Evolutionary conservation across 2,797 vertebrate species (phyloP), one percentile per base, ranked within the genome.

Genomic region (Alfaro cultratus): DNA sequence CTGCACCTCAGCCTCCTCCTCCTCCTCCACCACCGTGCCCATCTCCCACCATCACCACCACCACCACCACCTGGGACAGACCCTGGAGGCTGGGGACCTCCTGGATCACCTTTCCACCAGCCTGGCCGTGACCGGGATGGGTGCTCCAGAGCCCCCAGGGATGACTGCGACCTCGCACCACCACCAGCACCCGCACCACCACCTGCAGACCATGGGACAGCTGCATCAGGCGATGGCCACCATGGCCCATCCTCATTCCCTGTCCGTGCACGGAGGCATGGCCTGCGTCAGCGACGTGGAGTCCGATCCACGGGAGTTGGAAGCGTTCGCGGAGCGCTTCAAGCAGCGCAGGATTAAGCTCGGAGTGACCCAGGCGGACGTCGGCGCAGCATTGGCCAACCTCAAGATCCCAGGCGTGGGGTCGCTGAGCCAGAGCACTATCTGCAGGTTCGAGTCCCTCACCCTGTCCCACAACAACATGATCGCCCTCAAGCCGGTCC

Each of bases 401-500:
- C 96, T 99, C 80, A 97, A 97, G 95, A 97, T 99, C 83, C 97
- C 98, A 12, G 98, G 98, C 1, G 98, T 99, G 86, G 98, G 98
- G 9, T 97, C 97, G 0, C 94, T 99, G 64, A 99, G 98, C 94
- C 98, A 99, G 95, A 99, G 98, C 95, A 99, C 98, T 84, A 99
- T 99, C 94, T 99, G 98, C 94, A 95, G 98, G 93, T 99, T 99
- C 92, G 98, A 99, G 94, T 99, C 98, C 34, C 96, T 99, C 60
- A 99, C 98, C 0, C 93, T 99, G 39, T 98, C 97, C n/a, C 98
- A 98, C 94, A 99, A 99, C 95, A 99, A 99, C 94, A 99, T 99
- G 98, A 96, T 97, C 1, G 98, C 98, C n/a, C 96, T 99, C 57
- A 97, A 97, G 85, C 98, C 98, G 0, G 97, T 98, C 6, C 96